Percentiles rank a stretch among this genome's conserved stretches.
phyloP scores from a whole-genome alignment of 2,797 vertebrate genomes.

The Melanotaenia maccullochi region DNA sequence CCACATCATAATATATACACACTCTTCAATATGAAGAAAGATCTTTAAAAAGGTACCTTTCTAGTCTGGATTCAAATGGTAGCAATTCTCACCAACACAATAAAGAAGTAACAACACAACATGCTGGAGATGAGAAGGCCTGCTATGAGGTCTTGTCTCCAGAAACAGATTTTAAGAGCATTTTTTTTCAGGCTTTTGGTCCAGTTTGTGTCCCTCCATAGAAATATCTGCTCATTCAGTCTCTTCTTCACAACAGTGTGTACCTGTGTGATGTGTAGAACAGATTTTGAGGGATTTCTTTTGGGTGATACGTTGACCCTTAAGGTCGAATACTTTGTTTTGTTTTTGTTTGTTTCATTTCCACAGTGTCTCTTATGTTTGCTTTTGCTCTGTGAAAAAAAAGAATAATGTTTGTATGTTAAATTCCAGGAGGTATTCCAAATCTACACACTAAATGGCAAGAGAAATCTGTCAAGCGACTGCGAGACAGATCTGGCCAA shows the following conservation, averaged over 20 bases:
- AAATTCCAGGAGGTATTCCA: slow-evolving; percentile 15
- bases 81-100: slow-evolving; percentile 43
- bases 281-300: slow-evolving; percentile 3
- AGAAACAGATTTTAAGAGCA: slow-evolving; percentile 19
- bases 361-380: slow-evolving; percentile 7
- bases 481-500: slow-evolving; percentile 6
- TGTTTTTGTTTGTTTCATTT: background rate
- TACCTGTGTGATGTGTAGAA: slow-evolving; percentile 9
- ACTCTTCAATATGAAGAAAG: slow-evolving; percentile 81
- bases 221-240: slow-evolving; percentile 21
- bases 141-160: slow-evolving; percentile 3
- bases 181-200: slow-evolving; percentile 21
- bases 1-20: slow-evolving; percentile 72
- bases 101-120: slow-evolving; percentile 36
- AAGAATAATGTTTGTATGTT: slow-evolving; percentile 4
- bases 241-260: slow-evolving; percentile 37
- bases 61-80: slow-evolving; percentile 35
- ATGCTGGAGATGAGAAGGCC: slow-evolving; percentile 27
- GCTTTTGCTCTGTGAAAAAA: slow-evolving; percentile 9
- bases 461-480: slow-evolving; percentile 16
- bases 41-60: slow-evolving; percentile 45
- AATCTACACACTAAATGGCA: slow-evolving; percentile 11
- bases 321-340: slow-evolving; percentile 2
- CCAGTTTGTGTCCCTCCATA: slow-evolving; percentile 32
- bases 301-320: slow-evolving; percentile 10